Evolutionary conservation across 1,140 invertebrate species (phyloP).

Genomic region (Euwallacea fornicatus): DNA sequence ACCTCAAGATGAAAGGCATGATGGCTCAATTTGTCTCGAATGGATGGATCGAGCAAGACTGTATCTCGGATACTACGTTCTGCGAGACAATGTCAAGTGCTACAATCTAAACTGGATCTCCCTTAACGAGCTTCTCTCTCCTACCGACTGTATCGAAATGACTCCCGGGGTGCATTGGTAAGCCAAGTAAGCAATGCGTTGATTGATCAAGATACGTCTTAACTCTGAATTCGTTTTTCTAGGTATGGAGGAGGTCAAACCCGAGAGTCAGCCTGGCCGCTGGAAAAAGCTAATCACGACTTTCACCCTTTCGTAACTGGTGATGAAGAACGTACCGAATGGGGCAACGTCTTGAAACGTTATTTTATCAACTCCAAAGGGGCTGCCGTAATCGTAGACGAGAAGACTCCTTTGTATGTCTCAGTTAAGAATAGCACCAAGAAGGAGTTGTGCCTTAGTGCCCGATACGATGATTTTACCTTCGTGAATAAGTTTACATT

Average conservation of each 20-base stretch:
- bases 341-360: conserved; percentile 77
- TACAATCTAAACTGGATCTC: conserved; percentile 84
- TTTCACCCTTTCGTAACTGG: conserved; percentile 81
- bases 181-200: conserved; percentile 15
- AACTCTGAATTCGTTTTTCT: background rate
- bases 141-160: conserved; percentile 80
- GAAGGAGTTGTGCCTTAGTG: conserved; percentile 72
- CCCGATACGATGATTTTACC: conserved; percentile 75
- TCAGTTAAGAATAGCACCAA: conserved; percentile 65
- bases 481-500: conserved; percentile 69
- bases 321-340: conserved; percentile 72
- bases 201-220: background rate
- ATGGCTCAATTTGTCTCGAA: conserved; percentile 72
- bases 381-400: conserved; percentile 74
- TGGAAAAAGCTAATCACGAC: conserved; percentile 71
- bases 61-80: conserved; percentile 65
- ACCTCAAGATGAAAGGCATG: conserved; percentile 60
- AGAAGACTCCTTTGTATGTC: conserved; percentile 76
- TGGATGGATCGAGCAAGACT: conserved; percentile 76
- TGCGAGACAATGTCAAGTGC: conserved; percentile 66
- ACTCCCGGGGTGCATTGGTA: conserved; percentile 34
- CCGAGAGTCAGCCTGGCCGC: conserved; percentile 74
- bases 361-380: conserved; percentile 86
- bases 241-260: conserved; percentile 86
- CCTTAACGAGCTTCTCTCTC: conserved; percentile 61